These are phyloP conservation scores for Vesta saturnalis DNA, from an alignment of 2,888 invertebrate genomes.

Conservation along the genomic window DNA sequence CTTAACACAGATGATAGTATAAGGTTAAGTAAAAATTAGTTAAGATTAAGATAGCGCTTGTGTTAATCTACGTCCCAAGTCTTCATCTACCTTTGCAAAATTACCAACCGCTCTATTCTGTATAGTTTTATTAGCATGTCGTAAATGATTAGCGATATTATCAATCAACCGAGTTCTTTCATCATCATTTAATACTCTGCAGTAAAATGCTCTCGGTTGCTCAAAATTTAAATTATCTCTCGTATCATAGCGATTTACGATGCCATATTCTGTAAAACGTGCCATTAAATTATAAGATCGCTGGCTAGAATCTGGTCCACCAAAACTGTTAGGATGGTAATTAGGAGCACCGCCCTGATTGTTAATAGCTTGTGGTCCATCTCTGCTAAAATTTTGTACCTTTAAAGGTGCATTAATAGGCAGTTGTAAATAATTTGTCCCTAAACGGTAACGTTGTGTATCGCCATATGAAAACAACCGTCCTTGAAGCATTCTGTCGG, in stretches of 20 bases:
- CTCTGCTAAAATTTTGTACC: conserved; percentile 85
- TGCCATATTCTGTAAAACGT: conserved; percentile 72
- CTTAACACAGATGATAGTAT: no score
- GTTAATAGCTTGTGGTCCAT: conserved; percentile 79
- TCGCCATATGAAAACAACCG: conserved; percentile 90
- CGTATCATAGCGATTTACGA: conserved; percentile 81
- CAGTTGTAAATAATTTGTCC: conserved; percentile 89
- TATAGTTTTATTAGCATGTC: conserved; percentile 82
- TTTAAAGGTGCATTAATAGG: conserved; percentile 94
- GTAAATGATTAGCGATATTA: conserved; percentile 84
- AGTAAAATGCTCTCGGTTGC: conserved; percentile 86
- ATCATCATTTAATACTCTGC: conserved; percentile 77
- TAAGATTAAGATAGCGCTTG: no score
- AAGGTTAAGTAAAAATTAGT: no score
- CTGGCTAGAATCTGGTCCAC: conserved; percentile 81
- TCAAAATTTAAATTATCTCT: conserved; percentile 91
- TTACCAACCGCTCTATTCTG: conserved; percentile 86
- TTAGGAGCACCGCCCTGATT: conserved; percentile 95
- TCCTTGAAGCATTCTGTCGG: conserved; percentile 93
- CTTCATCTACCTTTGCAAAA: conserved; percentile 82
- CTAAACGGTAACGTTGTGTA: conserved; percentile 90
- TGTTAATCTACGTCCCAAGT: conserved; percentile 73
- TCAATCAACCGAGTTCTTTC: conserved; percentile 76
- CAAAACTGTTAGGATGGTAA: conserved; percentile 96
- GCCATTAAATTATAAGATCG: conserved; percentile 70